Percentiles rank a stretch among this genome's conserved stretches.
Conservation (phyloP, 2,888 invertebrate species). For the Drosophila borborema region DNA sequence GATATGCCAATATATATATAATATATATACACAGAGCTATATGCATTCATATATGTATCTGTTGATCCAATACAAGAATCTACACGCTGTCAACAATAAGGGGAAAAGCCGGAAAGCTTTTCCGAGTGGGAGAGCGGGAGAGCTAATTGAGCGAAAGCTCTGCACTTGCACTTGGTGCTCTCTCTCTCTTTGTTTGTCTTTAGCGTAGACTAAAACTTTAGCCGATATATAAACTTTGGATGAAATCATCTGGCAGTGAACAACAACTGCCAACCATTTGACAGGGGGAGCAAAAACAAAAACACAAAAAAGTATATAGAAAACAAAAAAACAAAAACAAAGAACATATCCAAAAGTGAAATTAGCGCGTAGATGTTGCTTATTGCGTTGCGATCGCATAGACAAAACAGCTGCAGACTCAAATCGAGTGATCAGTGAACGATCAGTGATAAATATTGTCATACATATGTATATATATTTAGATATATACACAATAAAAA, state of each 20-base stretch:
- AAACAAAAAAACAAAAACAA: conserved; percentile 43
- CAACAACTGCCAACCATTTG: conserved; percentile 24
- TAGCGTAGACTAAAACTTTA: conserved; percentile 22
- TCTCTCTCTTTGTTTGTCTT: background rate
- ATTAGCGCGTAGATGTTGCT: conserved; percentile 53
- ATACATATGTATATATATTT: background rate
- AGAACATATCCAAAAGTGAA: conserved; percentile 45
- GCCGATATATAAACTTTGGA: conserved; percentile 69
- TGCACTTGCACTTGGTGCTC: conserved; percentile 2
- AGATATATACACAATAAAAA: background rate
- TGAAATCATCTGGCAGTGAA: conserved; percentile 46
- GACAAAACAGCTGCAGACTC: background rate
- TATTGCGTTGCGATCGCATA: conserved; percentile 51
- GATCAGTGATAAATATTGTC: conserved; percentile 3
- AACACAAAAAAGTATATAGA: background rate
- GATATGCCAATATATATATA: conserved; percentile 3
- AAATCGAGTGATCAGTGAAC: conserved; percentile 2
- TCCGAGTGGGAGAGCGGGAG: background rate
- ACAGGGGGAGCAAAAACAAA: conserved; percentile 24
- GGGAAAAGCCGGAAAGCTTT: conserved; percentile 50
- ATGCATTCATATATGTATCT: conserved; percentile 6
- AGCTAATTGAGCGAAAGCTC: conserved; percentile 44
- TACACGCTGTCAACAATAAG: conserved; percentile 33
- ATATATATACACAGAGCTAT: background rate
- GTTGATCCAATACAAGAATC: conserved; percentile 55